Base-by-base conservation (phyloP, 1,140 invertebrate genomes). In the Galendromus occidentalis region DNA sequence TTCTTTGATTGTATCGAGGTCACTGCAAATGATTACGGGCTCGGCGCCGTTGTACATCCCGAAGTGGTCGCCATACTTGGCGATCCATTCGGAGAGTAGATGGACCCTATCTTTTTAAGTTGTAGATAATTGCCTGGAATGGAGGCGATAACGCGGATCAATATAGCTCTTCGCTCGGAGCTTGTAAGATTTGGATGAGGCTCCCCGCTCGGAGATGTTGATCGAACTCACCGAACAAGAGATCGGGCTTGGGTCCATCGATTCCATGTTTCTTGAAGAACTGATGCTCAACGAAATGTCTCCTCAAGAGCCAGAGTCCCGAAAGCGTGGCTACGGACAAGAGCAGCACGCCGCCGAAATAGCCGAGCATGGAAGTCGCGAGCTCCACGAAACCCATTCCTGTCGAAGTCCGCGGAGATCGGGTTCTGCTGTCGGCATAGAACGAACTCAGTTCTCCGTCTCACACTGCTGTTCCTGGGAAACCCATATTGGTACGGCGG, bases 1-100 rank as follows among this genome's bases (percentile, higher is more conserved):
- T 20, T 74, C 68, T 28, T 73, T 72, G 17, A 78, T 64, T 17
- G 75, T 28, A 39, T 76, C 73, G 39, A 74, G 45, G 64, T 78
- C 74, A 1, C 67, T 67, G 5, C 76, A 69, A 0, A 78, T 71
- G 7, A 76, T 30, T 14, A 63, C 69, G 6, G 75, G 75, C 42
- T 68, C 68, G 18, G 66, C 66, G 6, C 76, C 76, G 12, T 70
- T 64, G 63, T 70, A 77, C 47, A 71, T 77, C 7, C 77, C 77
- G 65, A 75, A 76, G n/a, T 72, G 66, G 18, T 73, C 66, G 1
- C 77, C 77, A 69, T 73, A 76, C 29, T 71, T 28, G 44, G 71
- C 47, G 5, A 73, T 64, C 75, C 76, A 78, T 33, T 71, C 30
- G 4, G 69, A 65, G 22, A 76, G 69, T 17, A 73, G 64, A 17